phyloP scores from a whole-genome alignment of 2,888 invertebrate species.

The Brenthis hecate region DNA sequence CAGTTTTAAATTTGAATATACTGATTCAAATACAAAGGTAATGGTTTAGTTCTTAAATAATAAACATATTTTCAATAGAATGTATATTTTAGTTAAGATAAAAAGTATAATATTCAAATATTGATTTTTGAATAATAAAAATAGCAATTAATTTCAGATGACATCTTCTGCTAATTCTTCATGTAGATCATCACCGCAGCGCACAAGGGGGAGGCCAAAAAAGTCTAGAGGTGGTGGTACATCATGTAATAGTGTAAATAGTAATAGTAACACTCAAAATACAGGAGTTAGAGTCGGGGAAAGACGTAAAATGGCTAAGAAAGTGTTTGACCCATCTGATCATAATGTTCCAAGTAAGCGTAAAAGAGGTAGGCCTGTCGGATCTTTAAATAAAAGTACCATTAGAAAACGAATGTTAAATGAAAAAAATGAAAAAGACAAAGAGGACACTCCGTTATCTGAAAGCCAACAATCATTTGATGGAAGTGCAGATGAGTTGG shows the following conservation, averaged over 20 bases:
- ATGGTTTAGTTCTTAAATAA: neutral
- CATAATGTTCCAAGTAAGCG: slow-evolving; percentile 88
- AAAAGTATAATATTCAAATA: too few species aligned
- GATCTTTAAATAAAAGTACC: slow-evolving; percentile 83
- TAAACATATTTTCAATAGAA: neutral
- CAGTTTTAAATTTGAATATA: slow-evolving; percentile 75
- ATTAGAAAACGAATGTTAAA: slow-evolving; percentile 77
- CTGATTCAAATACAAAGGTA: slow-evolving; percentile 74
- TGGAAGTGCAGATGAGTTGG: slow-evolving; percentile 73
- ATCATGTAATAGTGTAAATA: slow-evolving; percentile 54
- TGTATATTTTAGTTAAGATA: neutral
- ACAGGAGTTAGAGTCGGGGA: slow-evolving; percentile 81
- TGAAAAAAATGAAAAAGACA: slow-evolving; percentile 54
- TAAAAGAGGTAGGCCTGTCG: slow-evolving; percentile 86
- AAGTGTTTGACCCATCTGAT: slow-evolving; percentile 93
- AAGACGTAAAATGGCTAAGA: slow-evolving; percentile 88
- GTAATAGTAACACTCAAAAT: slow-evolving; percentile 57
- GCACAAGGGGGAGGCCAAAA: slow-evolving; percentile 72
- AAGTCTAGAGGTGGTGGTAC: slow-evolving; percentile 60
- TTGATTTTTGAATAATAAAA: neutral
- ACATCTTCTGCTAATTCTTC: slow-evolving; percentile 79
- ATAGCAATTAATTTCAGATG: slow-evolving; percentile 56
- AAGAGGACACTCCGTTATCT: slow-evolving; percentile 64
- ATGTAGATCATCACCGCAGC: slow-evolving; percentile 74
- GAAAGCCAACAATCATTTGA: slow-evolving; percentile 70